Base-by-base conservation (phyloP, 2,888 invertebrate species). In the Odontocerum albicorne region DNA sequence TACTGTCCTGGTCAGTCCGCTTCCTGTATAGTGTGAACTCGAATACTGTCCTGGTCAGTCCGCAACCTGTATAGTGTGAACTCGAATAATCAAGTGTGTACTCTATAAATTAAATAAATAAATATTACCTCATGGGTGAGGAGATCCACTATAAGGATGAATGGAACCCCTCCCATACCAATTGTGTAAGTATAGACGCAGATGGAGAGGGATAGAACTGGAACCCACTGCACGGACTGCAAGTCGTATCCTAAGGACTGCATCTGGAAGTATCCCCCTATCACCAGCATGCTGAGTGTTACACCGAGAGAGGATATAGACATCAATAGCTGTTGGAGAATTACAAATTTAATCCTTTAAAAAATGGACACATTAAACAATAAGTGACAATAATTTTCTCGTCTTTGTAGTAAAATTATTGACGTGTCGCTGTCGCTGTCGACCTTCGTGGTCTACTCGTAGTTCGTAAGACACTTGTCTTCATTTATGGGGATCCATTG, bases 141-240 rank as follows among this genome's bases (percentile, higher is more conserved):
- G 16, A 57, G 27, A n/a, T 57, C 57, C 7, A 49, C 49, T 10
- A 57, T 27, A 8, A 49, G 33, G 15, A 54, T 49, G 38, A 53
- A 57, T 1, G 57, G 57, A 13, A 57, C 40, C 4, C 27, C 22
- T 4, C 44, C 57, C 42, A 49, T 49, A 10, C 57, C 57, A 6
- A 49, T 16, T 4, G 49, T 49, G 27, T 57, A 57, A n/a, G 52
- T 49, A 20, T 46, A 57, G 10, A 57, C 47, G 36, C 57, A 57
- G 8, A 57, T 13, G 4, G 53, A 57, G 15, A 57, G 38, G 0
- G 49, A 13, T 4, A 54, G 12, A 2, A 57, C 57, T 4, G 57
- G 57, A 7, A 57, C 3, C 57, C 57, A 57, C 8, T 44, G 39
- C 13, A 44, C 38, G n/a, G 6, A 3, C 8, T 15, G 32, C 8